phyloP scores from a whole-genome alignment of 2,797 vertebrate species.

The Eulemur albifrons region DNA sequence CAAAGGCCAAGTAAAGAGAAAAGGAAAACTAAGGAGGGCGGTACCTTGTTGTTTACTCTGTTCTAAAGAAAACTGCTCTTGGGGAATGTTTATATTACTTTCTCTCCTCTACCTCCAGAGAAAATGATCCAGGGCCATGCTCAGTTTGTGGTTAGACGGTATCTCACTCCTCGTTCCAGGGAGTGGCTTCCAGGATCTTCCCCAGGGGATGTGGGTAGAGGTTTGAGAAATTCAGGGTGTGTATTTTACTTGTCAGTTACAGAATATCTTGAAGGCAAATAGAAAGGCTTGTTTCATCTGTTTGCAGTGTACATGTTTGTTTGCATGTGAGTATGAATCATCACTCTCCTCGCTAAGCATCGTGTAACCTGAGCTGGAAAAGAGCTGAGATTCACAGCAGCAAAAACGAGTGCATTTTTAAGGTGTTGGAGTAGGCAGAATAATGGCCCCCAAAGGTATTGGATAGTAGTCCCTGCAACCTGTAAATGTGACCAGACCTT shows the following conservation, averaged over 20 bases:
- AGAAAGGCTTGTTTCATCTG: conserved; percentile 43
- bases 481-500: not conserved
- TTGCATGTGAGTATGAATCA: conserved; percentile 2
- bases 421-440: not conserved
- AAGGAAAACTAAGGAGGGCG: not conserved
- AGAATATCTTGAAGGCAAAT: conserved; percentile 56
- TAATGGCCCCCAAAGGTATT: not conserved
- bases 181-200: not conserved
- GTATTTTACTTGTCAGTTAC: conserved; percentile 10
- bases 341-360: not conserved
- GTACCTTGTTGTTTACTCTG: not conserved
- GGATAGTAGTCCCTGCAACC: not conserved
- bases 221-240: conserved; percentile 40
- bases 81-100: not conserved
- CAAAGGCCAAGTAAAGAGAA: not conserved
- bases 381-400: not conserved
- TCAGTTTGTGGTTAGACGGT: not conserved
- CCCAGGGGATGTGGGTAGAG: not conserved
- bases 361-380: conserved; percentile 19
- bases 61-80: conserved; percentile 13
- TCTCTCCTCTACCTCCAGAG: not conserved
- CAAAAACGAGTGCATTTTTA: not conserved
- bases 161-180: not conserved
- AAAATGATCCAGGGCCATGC: not conserved
- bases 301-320: conserved; percentile 61